A percentile compares a stretch with the other conserved stretches of the same genome.
phyloP scores from a whole-genome alignment of 2,888 invertebrate genomes.

The Onchidella celtica region DNA sequence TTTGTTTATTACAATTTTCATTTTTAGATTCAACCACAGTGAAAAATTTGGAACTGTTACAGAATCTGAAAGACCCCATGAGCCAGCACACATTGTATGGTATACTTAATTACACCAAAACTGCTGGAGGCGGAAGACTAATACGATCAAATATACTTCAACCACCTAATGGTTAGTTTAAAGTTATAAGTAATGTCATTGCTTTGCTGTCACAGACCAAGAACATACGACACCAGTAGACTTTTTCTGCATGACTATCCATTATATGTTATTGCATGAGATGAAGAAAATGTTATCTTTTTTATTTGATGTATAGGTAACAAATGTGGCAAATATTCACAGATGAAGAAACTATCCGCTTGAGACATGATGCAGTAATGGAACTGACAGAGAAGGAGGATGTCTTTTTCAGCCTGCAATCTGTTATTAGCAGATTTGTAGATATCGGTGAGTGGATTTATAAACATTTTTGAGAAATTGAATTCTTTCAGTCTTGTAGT shows the following conservation, averaged over 20 bases:
- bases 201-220: too few relatives aligned
- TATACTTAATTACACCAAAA: conserved; percentile 86
- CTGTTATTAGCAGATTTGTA: conserved; percentile 82
- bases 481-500: too few relatives aligned
- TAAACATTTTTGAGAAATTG: neutral
- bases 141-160: conserved; percentile 88
- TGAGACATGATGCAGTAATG: conserved; percentile 87
- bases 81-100: conserved; percentile 84
- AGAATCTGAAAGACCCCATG: conserved; percentile 76
- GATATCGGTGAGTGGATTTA: conserved; percentile 89
- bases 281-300: neutral
- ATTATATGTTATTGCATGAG: neutral
- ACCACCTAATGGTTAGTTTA: conserved; percentile 84
- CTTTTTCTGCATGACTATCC: too few relatives aligned
- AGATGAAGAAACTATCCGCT: conserved; percentile 85
- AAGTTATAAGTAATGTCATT: too few relatives aligned
- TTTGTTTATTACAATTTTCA: too few relatives aligned
- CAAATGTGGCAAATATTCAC: too few relatives aligned
- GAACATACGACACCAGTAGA: too few relatives aligned
- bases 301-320: too few relatives aligned
- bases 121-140: conserved; percentile 88
- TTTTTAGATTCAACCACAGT: conserved; percentile 89
- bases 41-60: conserved; percentile 84
- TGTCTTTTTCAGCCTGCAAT: conserved; percentile 85
- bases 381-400: conserved; percentile 88